These are phyloP conservation scores for Epinotia brunnichana DNA, from an alignment of 2,888 invertebrate species.

Conservation along the genomic window DNA sequence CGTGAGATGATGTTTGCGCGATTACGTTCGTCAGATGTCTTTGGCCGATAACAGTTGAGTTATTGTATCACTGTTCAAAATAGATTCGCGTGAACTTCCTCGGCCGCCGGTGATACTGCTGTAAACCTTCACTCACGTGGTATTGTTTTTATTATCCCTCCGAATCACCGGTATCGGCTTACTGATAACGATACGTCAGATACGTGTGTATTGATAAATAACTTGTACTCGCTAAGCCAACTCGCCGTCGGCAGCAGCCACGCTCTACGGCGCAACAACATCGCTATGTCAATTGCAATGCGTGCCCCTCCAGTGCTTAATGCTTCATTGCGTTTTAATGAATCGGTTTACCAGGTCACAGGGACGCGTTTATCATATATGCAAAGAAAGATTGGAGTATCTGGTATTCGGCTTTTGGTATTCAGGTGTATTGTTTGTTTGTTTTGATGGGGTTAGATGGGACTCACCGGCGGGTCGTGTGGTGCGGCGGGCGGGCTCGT, in stretches of 20 bases:
- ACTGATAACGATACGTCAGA: slow-evolving; percentile 66
- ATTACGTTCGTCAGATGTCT: slow-evolving; percentile 56
- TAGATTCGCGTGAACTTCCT: slow-evolving; percentile 70
- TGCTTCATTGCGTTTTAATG: slow-evolving; percentile 58
- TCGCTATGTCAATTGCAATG: slow-evolving; percentile 46
- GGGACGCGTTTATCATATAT: slow-evolving; percentile 62
- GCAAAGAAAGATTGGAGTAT: slow-evolving; percentile 46
- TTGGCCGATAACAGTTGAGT: slow-evolving; percentile 75
- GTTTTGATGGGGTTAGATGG: slow-evolving; percentile 38
- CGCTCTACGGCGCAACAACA: slow-evolving; percentile 45
- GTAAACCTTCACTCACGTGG: slow-evolving; percentile 72
- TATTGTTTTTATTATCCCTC: slow-evolving; percentile 79
- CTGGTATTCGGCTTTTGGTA: not conserved
- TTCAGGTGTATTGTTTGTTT: slow-evolving; percentile 17
- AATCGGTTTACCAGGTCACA: slow-evolving; percentile 56
- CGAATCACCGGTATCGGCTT: slow-evolving; percentile 60
- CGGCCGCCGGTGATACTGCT: slow-evolving; percentile 58
- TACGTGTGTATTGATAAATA: slow-evolving; percentile 51
- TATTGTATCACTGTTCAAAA: slow-evolving; percentile 72
- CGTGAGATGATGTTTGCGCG: slow-evolving; percentile 21
- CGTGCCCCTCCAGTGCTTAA: slow-evolving; percentile 46
- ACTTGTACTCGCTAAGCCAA: slow-evolving; percentile 47
- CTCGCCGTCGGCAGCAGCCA: slow-evolving; percentile 43
- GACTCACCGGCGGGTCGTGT: slow-evolving; percentile 87
- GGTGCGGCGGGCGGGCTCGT: slow-evolving; percentile 86